Conservation (phyloP, 2,113 vertebrate genomes). For the Bagarius yarrelli region DNA sequence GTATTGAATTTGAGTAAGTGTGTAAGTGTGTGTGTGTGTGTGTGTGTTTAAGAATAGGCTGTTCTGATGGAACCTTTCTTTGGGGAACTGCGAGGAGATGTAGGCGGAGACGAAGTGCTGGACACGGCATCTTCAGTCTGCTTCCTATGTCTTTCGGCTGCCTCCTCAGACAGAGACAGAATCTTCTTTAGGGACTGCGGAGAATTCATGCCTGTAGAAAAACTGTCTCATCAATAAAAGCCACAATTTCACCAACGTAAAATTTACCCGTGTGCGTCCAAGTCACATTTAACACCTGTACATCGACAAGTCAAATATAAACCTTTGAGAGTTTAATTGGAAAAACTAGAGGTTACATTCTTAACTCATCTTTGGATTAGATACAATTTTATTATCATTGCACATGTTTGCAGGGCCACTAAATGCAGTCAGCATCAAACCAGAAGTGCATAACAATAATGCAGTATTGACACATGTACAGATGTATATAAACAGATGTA, state of each 20-base stretch:
- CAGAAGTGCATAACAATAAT: too few species aligned
- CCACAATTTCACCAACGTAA: neutral
- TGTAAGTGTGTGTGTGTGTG: neutral
- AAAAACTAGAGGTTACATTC: too few species aligned
- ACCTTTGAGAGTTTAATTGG: too few species aligned
- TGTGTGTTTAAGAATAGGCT: neutral
- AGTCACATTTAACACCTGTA: too few species aligned
- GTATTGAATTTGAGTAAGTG: neutral
- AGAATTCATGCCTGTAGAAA: slow-evolving; percentile 85
- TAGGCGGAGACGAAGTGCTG: slow-evolving; percentile 88
- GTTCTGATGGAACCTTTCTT: slow-evolving; percentile 85
- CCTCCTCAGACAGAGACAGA: slow-evolving; percentile 94
- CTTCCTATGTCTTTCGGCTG: slow-evolving; percentile 83
- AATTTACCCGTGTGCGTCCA: neutral
- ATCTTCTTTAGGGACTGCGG: slow-evolving; percentile 99
- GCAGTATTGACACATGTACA: too few species aligned
- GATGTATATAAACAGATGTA: too few species aligned
- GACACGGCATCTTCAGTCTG: slow-evolving; percentile 85
- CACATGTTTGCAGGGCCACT: too few species aligned
- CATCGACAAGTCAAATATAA: neutral
- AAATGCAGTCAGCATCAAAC: too few species aligned
- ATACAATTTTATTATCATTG: too few species aligned
- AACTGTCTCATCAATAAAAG: neutral
- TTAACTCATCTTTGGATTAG: too few species aligned
- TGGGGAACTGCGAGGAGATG: slow-evolving; percentile 93